Evolutionary conservation across 2,797 vertebrate species (phyloP).

Genomic region (Pangasius sanitwongsei): DNA sequence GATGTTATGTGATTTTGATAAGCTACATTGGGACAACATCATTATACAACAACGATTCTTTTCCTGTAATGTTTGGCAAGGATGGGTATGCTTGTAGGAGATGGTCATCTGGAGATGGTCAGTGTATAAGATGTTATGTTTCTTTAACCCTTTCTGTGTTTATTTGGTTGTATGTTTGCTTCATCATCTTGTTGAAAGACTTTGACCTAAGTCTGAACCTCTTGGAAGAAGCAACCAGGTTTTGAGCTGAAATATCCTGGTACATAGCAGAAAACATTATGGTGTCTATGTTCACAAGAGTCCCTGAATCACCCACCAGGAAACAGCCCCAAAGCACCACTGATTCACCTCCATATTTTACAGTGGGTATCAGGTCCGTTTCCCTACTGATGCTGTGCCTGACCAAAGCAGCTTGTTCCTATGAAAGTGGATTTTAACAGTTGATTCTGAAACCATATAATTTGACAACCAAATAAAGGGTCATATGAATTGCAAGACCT

Average conservation of each 20-base stretch:
- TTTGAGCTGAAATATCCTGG: neutral
- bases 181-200: neutral
- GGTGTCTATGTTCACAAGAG: neutral
- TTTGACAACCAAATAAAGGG: neutral
- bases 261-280: neutral
- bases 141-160: neutral
- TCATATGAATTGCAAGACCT: neutral
- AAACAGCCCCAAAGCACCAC: neutral
- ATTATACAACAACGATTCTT: neutral
- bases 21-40: neutral
- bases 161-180: neutral
- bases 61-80: neutral
- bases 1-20: neutral
- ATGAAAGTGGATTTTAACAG: neutral
- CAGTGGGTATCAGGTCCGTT: neutral
- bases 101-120: neutral
- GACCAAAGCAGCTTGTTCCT: neutral
- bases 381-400: neutral
- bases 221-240: neutral
- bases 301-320: neutral
- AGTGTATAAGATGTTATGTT: neutral
- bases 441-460: neutral
- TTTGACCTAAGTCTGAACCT: neutral
- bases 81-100: neutral
- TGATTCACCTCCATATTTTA: neutral